These are phyloP conservation scores for Archegozetes longisetosus DNA, from an alignment of 1,140 invertebrate species.

Conservation along the genomic window DNA sequence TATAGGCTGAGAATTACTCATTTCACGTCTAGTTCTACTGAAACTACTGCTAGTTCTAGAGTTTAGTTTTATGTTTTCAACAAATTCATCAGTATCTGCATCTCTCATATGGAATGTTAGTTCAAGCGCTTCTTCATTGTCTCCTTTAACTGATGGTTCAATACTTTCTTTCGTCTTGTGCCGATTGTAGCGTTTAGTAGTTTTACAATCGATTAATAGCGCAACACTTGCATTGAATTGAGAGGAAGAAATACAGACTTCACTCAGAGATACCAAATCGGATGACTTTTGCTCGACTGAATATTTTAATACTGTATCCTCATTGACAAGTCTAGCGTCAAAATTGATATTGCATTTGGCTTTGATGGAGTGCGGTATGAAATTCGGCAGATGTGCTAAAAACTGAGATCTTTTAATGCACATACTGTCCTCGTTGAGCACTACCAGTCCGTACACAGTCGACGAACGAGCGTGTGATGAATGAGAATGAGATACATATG, in stretches of 20 bases:
- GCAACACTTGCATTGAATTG: constrained; percentile 1
- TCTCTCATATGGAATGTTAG: constrained; percentile 7
- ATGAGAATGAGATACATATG: not conserved
- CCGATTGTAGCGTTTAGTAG: not conserved
- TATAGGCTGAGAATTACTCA: constrained; percentile 29
- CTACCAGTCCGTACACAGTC: not conserved
- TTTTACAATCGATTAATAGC: not conserved
- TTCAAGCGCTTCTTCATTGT: not conserved
- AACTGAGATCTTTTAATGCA: constrained; percentile 7
- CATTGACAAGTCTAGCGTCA: not conserved
- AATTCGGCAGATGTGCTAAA: constrained; percentile 2
- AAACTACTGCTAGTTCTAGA: not conserved
- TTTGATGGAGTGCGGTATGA: not conserved
- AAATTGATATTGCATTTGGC: not conserved
- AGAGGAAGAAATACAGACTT: not conserved
- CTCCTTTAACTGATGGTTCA: not conserved
- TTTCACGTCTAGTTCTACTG: not conserved
- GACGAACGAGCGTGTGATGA: not conserved
- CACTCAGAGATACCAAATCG: not conserved
- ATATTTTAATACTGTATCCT: not conserved
- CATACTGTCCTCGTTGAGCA: constrained; percentile 2
- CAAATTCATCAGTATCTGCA: constrained; percentile 1
- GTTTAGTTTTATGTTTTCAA: not conserved
- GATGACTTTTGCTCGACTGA: not conserved
- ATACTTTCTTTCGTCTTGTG: not conserved